Evolutionary conservation across 2,113 vertebrate species (phyloP).

Genomic region (Gadus macrocephalus): DNA sequence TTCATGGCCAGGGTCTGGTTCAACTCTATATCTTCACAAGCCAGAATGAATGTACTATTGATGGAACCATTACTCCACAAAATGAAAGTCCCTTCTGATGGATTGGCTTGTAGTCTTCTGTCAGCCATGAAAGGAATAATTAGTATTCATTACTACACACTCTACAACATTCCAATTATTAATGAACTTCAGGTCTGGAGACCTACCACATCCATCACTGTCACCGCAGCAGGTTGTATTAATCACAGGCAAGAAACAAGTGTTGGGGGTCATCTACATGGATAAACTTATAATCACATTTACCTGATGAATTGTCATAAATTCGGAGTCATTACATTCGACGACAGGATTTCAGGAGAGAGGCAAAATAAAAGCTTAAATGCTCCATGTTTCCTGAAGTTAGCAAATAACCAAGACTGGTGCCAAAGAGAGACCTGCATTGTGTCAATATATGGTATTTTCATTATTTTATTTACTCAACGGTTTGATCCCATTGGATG

Average conservation of each 20-base stretch:
- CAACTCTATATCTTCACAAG: slow-evolving; percentile 98
- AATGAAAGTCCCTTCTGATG: slow-evolving; percentile 99
- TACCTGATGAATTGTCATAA: slow-evolving; percentile 62
- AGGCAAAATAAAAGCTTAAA: slow-evolving; percentile 44
- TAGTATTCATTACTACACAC: slow-evolving; percentile 99
- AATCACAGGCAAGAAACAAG: slow-evolving; percentile 78
- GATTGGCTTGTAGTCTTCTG: slow-evolving; percentile 92
- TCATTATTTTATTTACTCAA: slow-evolving; percentile 32
- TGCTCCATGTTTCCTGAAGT: too few species aligned
- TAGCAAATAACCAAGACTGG: too few species aligned
- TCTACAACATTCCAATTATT: slow-evolving; percentile 99
- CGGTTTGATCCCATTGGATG: slow-evolving; percentile 21
- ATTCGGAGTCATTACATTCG: slow-evolving; percentile 56
- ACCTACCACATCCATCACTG: slow-evolving; percentile 90
- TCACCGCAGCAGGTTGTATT: slow-evolving; percentile 77
- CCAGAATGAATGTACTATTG: slow-evolving; percentile 99
- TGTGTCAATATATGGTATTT: slow-evolving; percentile 45
- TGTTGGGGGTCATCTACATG: slow-evolving; percentile 68
- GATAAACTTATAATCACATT: slow-evolving; percentile 76
- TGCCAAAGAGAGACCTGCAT: slow-evolving; percentile 37
- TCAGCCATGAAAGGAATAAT: slow-evolving; percentile 99
- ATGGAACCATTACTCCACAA: slow-evolving; percentile 99
- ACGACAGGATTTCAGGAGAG: slow-evolving; percentile 47
- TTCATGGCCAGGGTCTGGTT: slow-evolving; percentile 83
- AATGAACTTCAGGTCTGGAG: slow-evolving; percentile 97